phyloP scores from a whole-genome alignment of 1,140 invertebrate genomes.

The Diachasmimorpha longicaudata region DNA sequence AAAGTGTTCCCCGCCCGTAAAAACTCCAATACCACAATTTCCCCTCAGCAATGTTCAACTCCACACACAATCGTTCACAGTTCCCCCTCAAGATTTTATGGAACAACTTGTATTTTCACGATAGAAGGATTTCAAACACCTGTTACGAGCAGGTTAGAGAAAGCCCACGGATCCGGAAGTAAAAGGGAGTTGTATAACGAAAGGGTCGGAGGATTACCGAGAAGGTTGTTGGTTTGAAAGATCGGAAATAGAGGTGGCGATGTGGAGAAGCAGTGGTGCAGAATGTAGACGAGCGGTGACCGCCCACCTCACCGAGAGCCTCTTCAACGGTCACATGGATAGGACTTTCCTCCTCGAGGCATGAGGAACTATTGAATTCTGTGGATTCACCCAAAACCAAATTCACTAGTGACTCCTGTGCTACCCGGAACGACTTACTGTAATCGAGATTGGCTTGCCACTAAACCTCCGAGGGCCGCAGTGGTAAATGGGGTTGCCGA shows the following conservation, averaged over 20 bases:
- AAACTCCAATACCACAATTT: no score
- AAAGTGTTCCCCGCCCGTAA: no score
- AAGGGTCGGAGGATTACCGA: background rate
- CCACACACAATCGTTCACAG: background rate
- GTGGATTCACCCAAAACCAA: background rate
- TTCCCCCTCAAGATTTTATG: background rate
- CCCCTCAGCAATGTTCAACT: background rate
- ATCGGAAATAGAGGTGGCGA: background rate
- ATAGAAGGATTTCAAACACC: background rate
- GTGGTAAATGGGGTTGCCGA: background rate
- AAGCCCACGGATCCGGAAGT: background rate
- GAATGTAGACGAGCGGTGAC: background rate
- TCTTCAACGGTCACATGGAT: background rate
- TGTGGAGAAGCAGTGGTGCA: background rate
- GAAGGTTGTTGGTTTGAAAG: background rate
- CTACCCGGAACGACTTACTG: constrained; percentile 9
- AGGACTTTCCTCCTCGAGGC: no score
- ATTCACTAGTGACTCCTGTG: constrained; percentile 8
- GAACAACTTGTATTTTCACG: background rate
- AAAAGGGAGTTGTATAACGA: background rate
- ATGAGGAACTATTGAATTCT: constrained; percentile 21
- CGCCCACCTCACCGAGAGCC: background rate
- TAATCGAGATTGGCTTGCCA: constrained; percentile 30
- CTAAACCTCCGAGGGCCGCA: background rate
- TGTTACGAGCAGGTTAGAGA: background rate